Conservation (phyloP, 2,797 vertebrate species). For the Premnoplex brunnescens region DNA sequence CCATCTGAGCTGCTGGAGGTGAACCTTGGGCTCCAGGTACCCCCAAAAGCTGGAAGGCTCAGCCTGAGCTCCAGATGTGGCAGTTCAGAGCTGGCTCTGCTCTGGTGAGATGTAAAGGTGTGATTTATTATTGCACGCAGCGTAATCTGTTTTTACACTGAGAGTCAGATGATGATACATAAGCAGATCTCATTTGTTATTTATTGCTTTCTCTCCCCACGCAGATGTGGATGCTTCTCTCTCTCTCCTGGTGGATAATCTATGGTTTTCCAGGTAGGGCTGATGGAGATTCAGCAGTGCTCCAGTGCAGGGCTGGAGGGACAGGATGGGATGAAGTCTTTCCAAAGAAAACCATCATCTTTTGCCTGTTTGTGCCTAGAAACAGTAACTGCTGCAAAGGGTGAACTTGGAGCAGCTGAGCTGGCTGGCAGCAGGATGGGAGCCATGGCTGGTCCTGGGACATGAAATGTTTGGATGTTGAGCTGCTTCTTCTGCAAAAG, state of each 20-base stretch:
- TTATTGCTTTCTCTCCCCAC: background rate
- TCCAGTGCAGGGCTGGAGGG: background rate
- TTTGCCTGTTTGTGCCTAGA: background rate
- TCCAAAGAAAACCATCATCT: background rate
- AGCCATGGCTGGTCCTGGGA: background rate
- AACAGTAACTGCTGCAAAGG: background rate
- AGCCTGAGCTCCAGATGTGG: background rate
- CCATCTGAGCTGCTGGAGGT: background rate
- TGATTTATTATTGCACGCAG: background rate
- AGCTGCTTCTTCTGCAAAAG: background rate
- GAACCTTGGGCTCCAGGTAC: background rate
- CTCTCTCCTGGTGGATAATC: background rate
- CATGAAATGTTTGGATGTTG: rapidly evolving
- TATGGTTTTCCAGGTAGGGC: background rate
- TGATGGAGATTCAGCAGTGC: rapidly evolving
- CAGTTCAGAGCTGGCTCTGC: background rate
- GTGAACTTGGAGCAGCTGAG: background rate
- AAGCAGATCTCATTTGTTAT: slow-evolving; percentile 4
- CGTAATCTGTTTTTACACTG: background rate
- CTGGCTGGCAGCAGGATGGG: background rate
- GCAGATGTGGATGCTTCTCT: background rate
- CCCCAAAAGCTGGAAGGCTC: background rate
- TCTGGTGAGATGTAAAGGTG: background rate
- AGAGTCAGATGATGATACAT: background rate
- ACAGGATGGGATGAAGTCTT: rapidly evolving